Evolutionary conservation across 1,140 invertebrate genomes (phyloP), one percentile per base, ranked within the genome.

Genomic region (Choristoneura fumiferana): DNA sequence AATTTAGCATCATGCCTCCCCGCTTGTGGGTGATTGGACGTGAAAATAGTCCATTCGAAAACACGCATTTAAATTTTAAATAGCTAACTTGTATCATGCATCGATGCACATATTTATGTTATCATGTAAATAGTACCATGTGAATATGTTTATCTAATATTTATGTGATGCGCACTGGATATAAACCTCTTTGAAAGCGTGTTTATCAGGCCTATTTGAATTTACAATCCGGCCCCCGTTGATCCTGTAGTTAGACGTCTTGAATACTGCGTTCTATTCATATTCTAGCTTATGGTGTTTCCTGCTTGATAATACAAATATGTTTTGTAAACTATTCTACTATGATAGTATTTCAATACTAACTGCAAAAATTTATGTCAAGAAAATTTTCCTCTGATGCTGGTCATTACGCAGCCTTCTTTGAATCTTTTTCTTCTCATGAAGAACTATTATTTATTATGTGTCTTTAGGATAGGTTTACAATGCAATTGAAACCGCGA

Each of bases 31-130:
- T 65, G 62, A 76, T 68, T 68, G 73, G 60, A 58, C 71, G 55
- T 67, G 60, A 69, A 75, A 71, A 62, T 70, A 60, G 60, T 67
- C 57, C 58, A 56, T 62, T 66, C 59, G 64, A 58, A 55, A n/a
- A 40, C 62, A 67, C n/a, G 59, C 39, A 58, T 45, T 45, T 45
- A 45, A 45, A 45, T 45, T 45, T 45, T 9, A 45, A 45, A 45
- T 45, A 29, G 6, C 18, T 8, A 45, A 40, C 38, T 5, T 40
- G 6, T 6, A 29, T 6, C 6, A 14, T 40, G 39, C 13, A 40
- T 1, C 14, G 22, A 29, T 3, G 14, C 10, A 15, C 14, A 43
- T 17, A 18, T 45, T 45, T 45, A 29, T 45, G 40, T 9, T 22
- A 6, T 29, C 22, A 45, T 45, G 40, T 29, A 45, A 45, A 40